These are phyloP conservation scores for Graphium colonna DNA, from an alignment of 2,888 invertebrate genomes.

Conservation along the genomic window DNA sequence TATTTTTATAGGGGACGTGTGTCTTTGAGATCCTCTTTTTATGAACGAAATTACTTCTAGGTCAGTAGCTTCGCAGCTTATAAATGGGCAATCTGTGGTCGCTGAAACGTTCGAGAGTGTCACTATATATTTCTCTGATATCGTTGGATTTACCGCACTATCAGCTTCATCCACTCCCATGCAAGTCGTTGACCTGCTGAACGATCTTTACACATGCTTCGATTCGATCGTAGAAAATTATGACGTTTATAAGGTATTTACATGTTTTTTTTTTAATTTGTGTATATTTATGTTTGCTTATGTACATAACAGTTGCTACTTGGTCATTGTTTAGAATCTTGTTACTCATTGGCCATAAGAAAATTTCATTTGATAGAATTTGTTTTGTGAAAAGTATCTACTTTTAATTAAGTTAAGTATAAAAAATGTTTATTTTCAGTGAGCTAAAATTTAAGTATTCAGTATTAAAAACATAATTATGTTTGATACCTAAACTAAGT, in stretches of 20 bases:
- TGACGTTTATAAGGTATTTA: slow-evolving; percentile 93
- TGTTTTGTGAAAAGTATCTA: no score
- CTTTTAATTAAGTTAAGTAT: no score
- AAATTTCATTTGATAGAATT: no score
- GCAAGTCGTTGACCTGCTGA: slow-evolving; percentile 89
- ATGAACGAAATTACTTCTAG: slow-evolving; percentile 46
- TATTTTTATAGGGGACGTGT: slow-evolving; percentile 2
- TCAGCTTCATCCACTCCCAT: slow-evolving; percentile 93
- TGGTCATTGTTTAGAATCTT: no score
- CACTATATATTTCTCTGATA: slow-evolving; percentile 95
- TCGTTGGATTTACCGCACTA: slow-evolving; percentile 93
- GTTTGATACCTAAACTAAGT: no score
- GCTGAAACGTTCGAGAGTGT: slow-evolving; percentile 96
- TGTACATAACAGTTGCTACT: no score
- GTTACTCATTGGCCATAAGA: no score
- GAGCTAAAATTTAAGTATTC: no score
- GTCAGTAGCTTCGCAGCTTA: slow-evolving; percentile 94
- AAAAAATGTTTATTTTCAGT: no score
- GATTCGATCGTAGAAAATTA: slow-evolving; percentile 97
- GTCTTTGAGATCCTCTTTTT: slow-evolving; percentile 4
- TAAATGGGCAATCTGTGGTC: slow-evolving; percentile 92
- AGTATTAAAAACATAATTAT: no score
- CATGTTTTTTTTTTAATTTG: slow-evolving; percentile 29
- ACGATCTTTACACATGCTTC: slow-evolving; percentile 98
- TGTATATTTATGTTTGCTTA: no score